Base-by-base conservation (phyloP, 2,113 vertebrate species). In the Corythoichthys intestinalis region DNA sequence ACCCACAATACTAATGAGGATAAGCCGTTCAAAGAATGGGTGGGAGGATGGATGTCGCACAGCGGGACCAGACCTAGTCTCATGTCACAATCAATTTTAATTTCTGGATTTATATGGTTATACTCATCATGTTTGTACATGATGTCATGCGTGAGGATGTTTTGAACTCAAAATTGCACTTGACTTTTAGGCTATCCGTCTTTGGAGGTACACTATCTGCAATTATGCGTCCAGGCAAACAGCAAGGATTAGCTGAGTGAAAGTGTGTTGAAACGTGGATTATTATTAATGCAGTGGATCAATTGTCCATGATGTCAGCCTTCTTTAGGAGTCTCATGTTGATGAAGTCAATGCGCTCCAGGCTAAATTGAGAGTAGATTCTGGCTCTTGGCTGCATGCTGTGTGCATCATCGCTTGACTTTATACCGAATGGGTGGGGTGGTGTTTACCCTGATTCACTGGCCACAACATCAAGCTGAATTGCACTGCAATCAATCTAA, bases 261-360 rank as follows among this genome's bases (percentile, higher is more conserved):
- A 77, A 77, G 70, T 44, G n/a, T 66, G 78, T 64, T 79, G 65
- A 86, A 67, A 76, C 61, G 70, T 72, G 73, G 52, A 65, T 39
- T 59, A 66, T 78, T 69, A 73, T 80, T 76, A 75, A 66, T 68
- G 53, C 20, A 4, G 48, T 52, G 65, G 74, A 72, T 71, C 37
- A 4, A 67, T 66, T 80, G 65, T 65, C 74, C 53, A 66, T 83
- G 85, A 88, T 80, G 81, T 90, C 71, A 84, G 52, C 71, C 78
- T 74, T 83, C 71, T 82, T 79, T 58, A 82, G 41, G 12, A 57
- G 75, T 79, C 72, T 86, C 69, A 54, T 78, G 76, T 73, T 77
- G 82, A 87, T 86, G 85, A 88, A 80, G 76, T 88, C 85, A 87
- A 70, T 81, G 81, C 82, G 86, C 78, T 87, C 37, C 34, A 47